A percentile compares a stretch with the other conserved stretches of the same genome.
Evolutionary conservation across 2,797 vertebrate species (phyloP).

Genomic region (Lepus oiostolus): DNA sequence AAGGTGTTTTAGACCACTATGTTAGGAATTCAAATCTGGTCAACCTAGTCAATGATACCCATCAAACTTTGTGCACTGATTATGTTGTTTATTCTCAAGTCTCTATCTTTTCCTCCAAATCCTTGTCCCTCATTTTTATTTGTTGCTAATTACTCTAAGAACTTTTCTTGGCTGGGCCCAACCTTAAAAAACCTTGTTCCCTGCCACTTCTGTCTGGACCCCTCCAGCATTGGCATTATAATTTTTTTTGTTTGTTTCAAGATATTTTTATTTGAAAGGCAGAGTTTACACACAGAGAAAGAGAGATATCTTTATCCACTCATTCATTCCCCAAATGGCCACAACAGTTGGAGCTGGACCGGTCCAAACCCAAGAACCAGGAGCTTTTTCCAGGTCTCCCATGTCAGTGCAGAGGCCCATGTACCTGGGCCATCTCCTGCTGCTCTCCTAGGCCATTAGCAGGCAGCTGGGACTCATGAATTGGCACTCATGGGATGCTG

Average conservation of each 20-base stretch:
- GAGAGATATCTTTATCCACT: too few relatives aligned
- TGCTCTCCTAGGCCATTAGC: background rate
- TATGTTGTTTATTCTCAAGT: constrained; percentile 9
- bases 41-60: background rate
- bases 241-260: background rate
- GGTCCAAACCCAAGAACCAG: too few relatives aligned
- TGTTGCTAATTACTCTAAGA: background rate
- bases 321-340: too few relatives aligned
- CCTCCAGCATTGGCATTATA: background rate
- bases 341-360: too few relatives aligned
- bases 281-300: too few relatives aligned
- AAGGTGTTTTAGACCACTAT: background rate
- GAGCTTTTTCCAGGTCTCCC: too few relatives aligned
- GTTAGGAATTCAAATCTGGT: constrained; percentile 28
- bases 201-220: background rate
- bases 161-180: background rate
- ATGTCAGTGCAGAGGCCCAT: too few relatives aligned
- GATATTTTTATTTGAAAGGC: too few relatives aligned
- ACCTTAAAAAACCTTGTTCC: constrained; percentile 18
- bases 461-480: background rate
- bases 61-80: background rate
- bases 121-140: background rate
- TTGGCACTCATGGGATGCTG: too few relatives aligned
- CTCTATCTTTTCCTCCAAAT: background rate
- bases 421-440: too few relatives aligned